A percentile compares a stretch with the other conserved stretches of the same genome.
These are phyloP conservation scores for Typhlomys cinereus DNA, from an alignment of 2,113 vertebrate species.

Conservation along the genomic window DNA sequence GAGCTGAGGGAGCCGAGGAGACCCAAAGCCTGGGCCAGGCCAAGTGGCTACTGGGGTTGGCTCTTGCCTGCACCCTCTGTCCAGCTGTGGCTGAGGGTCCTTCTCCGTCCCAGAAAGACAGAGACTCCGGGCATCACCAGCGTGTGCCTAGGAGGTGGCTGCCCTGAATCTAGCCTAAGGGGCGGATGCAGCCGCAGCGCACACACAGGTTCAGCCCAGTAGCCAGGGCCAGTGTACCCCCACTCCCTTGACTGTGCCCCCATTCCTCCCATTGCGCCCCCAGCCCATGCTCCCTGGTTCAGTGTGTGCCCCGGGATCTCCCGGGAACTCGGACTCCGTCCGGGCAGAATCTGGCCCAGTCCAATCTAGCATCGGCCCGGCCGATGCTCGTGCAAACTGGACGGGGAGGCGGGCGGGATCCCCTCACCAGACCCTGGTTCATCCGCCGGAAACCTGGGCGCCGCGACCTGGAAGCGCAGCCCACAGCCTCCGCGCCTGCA, in stretches of 20 bases:
- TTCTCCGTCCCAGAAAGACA: background rate
- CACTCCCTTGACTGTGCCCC: background rate
- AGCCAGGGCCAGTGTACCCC: background rate
- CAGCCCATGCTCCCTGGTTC: no score
- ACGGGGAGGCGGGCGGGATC: no score
- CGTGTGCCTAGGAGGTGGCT: background rate
- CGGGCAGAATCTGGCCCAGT: no score
- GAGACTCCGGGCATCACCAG: background rate
- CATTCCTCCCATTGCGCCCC: background rate
- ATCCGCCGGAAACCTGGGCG: no score
- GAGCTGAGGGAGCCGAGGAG: background rate
- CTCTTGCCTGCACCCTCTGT: background rate
- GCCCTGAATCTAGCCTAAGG: background rate
- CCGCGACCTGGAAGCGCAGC: background rate
- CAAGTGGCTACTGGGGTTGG: background rate
- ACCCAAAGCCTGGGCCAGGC: no score
- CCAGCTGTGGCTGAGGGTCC: background rate
- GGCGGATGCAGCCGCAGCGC: background rate
- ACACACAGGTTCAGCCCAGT: background rate
- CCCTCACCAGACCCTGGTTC: no score
- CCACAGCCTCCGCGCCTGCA: background rate
- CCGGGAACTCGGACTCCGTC: no score
- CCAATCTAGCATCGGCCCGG: no score
- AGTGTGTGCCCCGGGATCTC: no score
- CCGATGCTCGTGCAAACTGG: no score